Evolutionary conservation across 1,140 invertebrate species (phyloP).

Genomic region (Mycetomoellerius zeteki): DNA sequence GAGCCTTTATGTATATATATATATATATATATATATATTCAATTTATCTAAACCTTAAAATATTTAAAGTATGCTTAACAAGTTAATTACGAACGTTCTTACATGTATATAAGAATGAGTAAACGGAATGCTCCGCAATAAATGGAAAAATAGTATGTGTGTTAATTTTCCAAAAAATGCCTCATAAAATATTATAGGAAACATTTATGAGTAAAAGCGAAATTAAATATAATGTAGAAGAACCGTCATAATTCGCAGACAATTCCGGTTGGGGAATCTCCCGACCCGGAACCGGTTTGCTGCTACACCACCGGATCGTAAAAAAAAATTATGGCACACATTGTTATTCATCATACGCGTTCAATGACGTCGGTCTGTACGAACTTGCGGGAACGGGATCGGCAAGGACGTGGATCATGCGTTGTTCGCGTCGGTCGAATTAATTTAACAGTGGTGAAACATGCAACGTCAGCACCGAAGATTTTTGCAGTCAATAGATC

Average conservation of each 20-base stretch:
- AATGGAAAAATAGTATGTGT: background rate
- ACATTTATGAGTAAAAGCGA: background rate
- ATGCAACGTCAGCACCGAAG: background rate
- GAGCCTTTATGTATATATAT: too few relatives aligned
- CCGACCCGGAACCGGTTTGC: background rate
- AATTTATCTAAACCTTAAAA: background rate
- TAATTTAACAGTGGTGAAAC: background rate
- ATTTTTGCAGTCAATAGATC: background rate
- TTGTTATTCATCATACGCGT: background rate
- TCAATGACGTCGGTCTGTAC: conserved; percentile 1
- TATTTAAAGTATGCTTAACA: background rate
- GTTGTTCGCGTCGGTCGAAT: background rate
- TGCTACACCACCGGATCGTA: background rate
- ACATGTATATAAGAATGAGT: background rate
- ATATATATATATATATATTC: too few relatives aligned
- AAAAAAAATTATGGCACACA: conserved; percentile 9
- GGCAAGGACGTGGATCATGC: background rate
- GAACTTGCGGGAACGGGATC: conserved; percentile 3
- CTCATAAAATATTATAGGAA: background rate
- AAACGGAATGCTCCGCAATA: background rate
- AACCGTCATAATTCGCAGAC: background rate
- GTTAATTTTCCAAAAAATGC: background rate
- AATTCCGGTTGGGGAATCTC: background rate
- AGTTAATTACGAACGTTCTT: background rate
- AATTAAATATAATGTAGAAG: background rate